Conservation (phyloP, 2,113 vertebrate species). For the Macrotus californicus region DNA sequence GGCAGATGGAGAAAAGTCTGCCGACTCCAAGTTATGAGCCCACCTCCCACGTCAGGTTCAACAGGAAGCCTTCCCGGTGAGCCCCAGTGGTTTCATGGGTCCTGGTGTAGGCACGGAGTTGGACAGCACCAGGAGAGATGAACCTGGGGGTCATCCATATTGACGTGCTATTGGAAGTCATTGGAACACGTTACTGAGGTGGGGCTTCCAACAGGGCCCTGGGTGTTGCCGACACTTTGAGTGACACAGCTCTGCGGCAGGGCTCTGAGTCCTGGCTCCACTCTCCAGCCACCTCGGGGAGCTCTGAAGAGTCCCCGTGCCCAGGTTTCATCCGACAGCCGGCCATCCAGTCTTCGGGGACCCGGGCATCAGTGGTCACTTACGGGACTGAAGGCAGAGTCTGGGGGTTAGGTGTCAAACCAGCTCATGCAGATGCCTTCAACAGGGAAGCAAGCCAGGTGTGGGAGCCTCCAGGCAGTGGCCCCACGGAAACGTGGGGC, state of each 20-base stretch:
- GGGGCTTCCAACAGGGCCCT: not conserved
- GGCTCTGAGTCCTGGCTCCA: not conserved
- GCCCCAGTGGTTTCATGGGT: not conserved
- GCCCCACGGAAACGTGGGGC: not conserved
- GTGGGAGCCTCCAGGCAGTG: too few relatives aligned
- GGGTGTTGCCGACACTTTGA: not conserved
- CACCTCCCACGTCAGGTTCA: not conserved
- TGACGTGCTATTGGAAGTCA: too few relatives aligned
- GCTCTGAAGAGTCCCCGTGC: not conserved
- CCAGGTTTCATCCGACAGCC: not conserved
- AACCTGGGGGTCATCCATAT: not conserved
- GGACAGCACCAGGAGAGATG: not conserved
- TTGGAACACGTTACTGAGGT: not conserved
- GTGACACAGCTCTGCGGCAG: not conserved
- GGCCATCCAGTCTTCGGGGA: not conserved
- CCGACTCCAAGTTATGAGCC: not conserved
- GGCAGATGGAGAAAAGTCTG: not conserved
- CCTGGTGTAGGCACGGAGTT: not conserved
- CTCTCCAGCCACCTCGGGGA: not conserved
- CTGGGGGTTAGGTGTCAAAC: not conserved
- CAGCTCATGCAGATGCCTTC: too few relatives aligned
- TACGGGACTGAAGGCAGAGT: not conserved
- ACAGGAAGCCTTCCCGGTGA: not conserved
- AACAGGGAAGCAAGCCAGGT: not conserved
- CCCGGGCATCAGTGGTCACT: fast-evolving